Evolutionary conservation across 2,888 invertebrate species (phyloP), one percentile per base, ranked within the genome.

Genomic region (Drymonia ruficornis): DNA sequence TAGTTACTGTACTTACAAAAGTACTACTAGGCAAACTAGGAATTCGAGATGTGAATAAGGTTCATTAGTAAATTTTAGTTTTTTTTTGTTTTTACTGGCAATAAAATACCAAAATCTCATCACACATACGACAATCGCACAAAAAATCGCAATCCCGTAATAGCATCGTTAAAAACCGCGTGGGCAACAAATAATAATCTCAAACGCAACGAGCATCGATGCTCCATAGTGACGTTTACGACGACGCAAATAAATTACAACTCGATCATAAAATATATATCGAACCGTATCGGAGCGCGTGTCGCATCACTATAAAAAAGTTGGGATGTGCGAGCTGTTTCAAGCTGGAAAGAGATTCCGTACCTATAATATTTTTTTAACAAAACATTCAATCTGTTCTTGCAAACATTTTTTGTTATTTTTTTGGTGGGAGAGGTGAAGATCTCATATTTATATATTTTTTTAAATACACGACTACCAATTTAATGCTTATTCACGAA

Each of bases 221-320:
- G 76, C 80, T 78, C 47, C 31, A 47, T 71, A 58, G 70, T 80
- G 91, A 91, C 91, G 68, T 91, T 91, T 91, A 91, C 84, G 91
- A 88, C 70, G 78, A 79, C 78, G 80, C 80, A 79, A 81, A 91
- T 91, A 90, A 90, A 91, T 91, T 89, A 89, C 45, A 87, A 84
- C 72, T 71, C 76, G 83, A 83, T 79, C 85, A 79, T 91, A 90
- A 91, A 86, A 77, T 81, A 81, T 50, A 73, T 77, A 84, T 84
- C 81, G 89, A 65, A 78, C 78, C 78, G 81, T 81, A 86, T 86
- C 84, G 85, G 78, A 78, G 79, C 78, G 84, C 84, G 88, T 89
- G 87, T 81, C 86, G 70, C 86, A 77, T 87, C 85, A 84, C 86
- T 87, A 87, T 83, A 80, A 81, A 84, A 74, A 52, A 42, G 52